A percentile compares a stretch with the other conserved stretches of the same genome.
These are phyloP conservation scores for Hirtodrosophila cameraria DNA, from an alignment of 2,888 invertebrate species.

Conservation along the genomic window DNA sequence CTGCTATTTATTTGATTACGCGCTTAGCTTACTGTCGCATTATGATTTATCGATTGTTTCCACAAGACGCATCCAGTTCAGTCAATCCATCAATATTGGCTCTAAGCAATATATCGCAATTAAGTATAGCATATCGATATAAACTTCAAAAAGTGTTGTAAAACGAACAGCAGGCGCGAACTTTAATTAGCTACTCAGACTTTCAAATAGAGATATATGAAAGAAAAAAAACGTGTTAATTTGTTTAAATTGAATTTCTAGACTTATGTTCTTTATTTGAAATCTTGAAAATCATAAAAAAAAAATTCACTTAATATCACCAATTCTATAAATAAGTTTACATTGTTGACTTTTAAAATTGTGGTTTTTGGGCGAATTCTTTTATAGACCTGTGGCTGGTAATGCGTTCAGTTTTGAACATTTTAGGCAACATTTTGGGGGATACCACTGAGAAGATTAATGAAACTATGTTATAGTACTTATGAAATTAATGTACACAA, in stretches of 20 bases:
- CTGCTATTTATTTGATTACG: neutral
- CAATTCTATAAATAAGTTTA: constrained; percentile 60
- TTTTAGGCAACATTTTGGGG: constrained; percentile 21
- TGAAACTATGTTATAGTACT: constrained; percentile 27
- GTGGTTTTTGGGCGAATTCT: constrained; percentile 13
- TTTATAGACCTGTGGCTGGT: constrained; percentile 11
- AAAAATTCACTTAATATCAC: constrained; percentile 74
- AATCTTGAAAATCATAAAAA: constrained; percentile 57
- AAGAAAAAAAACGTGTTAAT: too few relatives aligned
- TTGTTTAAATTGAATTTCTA: constrained; percentile 24
- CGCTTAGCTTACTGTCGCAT: too few relatives aligned
- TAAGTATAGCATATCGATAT: neutral
- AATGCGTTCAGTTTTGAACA: constrained; percentile 1
- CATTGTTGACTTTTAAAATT: constrained; percentile 38
- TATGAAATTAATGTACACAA: constrained; percentile 41
- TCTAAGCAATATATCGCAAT: too few relatives aligned
- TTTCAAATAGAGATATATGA: neutral
- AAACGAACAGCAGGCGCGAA: neutral
- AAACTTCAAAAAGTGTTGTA: neutral
- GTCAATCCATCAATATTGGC: too few relatives aligned
- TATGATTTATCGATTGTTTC: too few relatives aligned
- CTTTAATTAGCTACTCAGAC: neutral
- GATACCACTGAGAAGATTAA: constrained; percentile 36
- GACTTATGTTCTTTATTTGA: constrained; percentile 51
- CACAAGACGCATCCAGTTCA: too few relatives aligned